Percentiles rank a stretch among this genome's conserved stretches.
These are phyloP conservation scores for Branchinecta lindahli DNA, from an alignment of 1,140 invertebrate genomes.

Conservation along the genomic window DNA sequence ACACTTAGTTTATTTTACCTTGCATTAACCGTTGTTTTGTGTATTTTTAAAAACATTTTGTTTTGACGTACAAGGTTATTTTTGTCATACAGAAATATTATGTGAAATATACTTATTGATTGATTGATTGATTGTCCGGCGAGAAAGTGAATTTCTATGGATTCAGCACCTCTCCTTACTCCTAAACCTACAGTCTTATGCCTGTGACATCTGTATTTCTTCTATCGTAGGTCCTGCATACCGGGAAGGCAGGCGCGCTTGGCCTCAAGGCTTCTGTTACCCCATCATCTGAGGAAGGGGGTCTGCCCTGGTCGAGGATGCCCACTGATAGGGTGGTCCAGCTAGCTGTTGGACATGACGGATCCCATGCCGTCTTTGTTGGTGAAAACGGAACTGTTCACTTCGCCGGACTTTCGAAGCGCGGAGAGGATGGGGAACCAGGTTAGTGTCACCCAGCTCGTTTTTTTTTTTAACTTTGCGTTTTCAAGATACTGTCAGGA, in stretches of 20 bases:
- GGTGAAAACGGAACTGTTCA: conserved; percentile 75
- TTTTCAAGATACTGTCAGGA: background rate
- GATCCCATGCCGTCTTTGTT: conserved; percentile 70
- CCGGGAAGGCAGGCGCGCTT: conserved; percentile 52
- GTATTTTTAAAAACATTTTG: no score
- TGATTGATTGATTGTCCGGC: no score
- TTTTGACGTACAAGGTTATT: no score
- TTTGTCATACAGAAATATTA: no score
- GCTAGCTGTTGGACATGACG: conserved; percentile 79
- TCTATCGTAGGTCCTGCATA: no score
- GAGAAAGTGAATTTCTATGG: no score
- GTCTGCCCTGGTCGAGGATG: conserved; percentile 23
- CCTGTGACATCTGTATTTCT: no score
- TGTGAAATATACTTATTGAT: no score
- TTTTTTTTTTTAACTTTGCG: conserved; percentile 20
- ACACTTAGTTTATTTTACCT: no score
- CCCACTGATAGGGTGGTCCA: conserved; percentile 52
- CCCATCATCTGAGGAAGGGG: conserved; percentile 13
- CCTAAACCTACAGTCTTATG: no score
- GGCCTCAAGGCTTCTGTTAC: conserved; percentile 49
- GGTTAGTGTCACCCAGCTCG: conserved; percentile 28
- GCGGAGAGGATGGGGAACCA: conserved; percentile 83
- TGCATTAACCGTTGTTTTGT: no score
- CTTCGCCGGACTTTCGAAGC: conserved; percentile 70
- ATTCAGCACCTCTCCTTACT: no score